These are phyloP conservation scores for Stegana nigrithorax DNA, from an alignment of 2,888 invertebrate species.

Conservation along the genomic window DNA sequence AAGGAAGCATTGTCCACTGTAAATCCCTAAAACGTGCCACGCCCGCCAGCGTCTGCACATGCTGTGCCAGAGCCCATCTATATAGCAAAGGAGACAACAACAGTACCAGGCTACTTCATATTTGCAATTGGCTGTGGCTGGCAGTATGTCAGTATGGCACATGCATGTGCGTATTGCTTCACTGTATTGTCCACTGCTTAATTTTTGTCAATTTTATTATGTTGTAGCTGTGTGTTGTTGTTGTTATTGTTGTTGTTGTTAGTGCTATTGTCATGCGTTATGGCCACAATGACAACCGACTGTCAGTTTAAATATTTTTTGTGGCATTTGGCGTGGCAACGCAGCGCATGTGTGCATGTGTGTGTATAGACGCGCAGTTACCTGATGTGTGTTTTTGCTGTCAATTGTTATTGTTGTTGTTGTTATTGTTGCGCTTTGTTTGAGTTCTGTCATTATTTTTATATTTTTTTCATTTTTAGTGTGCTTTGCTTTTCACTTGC, in stretches of 20 bases:
- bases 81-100: too few relatives aligned
- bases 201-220: constrained; percentile 13
- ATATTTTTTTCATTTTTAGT: not conserved
- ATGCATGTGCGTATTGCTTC: not conserved
- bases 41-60: not conserved
- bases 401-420: too few relatives aligned
- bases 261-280: too few relatives aligned
- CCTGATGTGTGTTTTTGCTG: constrained; percentile 1
- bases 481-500: not conserved
- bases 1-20: not conserved
- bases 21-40: not conserved
- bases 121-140: not conserved
- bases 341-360: not conserved
- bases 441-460: not conserved
- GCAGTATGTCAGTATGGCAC: too few relatives aligned
- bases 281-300: too few relatives aligned
- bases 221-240: too few relatives aligned
- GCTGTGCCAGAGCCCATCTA: constrained; percentile 9
- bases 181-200: not conserved
- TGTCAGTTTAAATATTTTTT: constrained; percentile 16
- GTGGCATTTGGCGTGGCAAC: constrained; percentile 1
- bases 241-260: too few relatives aligned
- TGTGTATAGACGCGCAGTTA: not conserved
- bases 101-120: too few relatives aligned
- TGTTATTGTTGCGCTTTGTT: too few relatives aligned